phyloP scores from a whole-genome alignment of 1,140 invertebrate species.

The Harpegnathos saltator region DNA sequence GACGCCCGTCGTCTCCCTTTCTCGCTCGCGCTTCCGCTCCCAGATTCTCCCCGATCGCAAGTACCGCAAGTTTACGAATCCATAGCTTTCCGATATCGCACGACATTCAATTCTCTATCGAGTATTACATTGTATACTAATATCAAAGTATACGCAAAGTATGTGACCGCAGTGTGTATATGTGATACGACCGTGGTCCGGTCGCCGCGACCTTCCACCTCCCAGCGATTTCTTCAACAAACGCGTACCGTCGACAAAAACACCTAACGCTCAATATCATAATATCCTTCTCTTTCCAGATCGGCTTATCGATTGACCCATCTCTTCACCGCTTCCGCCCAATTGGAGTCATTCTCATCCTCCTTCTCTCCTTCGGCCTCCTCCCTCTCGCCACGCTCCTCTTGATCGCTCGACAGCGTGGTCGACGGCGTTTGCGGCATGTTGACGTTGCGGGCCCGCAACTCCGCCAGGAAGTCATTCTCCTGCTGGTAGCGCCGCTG shows the following conservation, averaged over 20 bases:
- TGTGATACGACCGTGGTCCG: conserved; percentile 40
- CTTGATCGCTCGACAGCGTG: conserved; percentile 82
- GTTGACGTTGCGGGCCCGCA: conserved; percentile 87
- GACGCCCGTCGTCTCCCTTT: neutral
- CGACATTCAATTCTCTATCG: conserved; percentile 55
- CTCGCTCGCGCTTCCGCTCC: too few species aligned
- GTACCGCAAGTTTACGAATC: conserved; percentile 56
- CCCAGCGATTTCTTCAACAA: neutral
- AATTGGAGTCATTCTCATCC: conserved; percentile 88
- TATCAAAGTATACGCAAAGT: conserved; percentile 59
- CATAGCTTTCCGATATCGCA: conserved; percentile 53
- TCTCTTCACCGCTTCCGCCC: conserved; percentile 89
- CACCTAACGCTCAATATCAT: neutral
- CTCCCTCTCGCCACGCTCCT: conserved; percentile 82
- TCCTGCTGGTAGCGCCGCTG: conserved; percentile 89
- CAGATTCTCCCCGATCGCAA: conserved; percentile 51
- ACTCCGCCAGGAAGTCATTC: conserved; percentile 88
- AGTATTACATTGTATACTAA: conserved; percentile 66
- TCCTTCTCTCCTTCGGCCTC: conserved; percentile 85
- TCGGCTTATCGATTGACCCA: conserved; percentile 89
- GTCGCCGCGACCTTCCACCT: neutral
- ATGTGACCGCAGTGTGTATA: conserved; percentile 40
- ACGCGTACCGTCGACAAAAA: neutral
- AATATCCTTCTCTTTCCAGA: neutral
- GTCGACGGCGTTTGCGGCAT: conserved; percentile 75